These are phyloP conservation scores for Macrotus californicus DNA, from an alignment of 2,113 vertebrate species.

Conservation along the genomic window DNA sequence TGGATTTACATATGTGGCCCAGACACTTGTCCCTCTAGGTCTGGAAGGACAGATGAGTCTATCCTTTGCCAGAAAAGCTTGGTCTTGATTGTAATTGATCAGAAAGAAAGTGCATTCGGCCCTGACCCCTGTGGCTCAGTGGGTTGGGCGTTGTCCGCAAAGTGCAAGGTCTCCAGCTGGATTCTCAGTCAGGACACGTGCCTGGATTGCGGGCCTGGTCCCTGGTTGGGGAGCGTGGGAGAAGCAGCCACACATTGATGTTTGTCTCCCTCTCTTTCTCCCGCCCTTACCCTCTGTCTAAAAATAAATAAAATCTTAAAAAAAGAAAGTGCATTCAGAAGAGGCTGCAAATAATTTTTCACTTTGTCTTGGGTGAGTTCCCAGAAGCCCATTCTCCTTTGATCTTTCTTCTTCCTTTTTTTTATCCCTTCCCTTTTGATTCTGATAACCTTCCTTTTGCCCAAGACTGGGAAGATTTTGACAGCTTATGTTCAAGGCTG, in stretches of 20 bases:
- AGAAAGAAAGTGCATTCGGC: background rate
- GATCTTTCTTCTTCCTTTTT: background rate
- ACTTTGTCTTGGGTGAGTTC: conserved; percentile 8
- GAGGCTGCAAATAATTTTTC: conserved; percentile 24
- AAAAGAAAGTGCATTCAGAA: background rate
- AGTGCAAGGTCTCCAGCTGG: no score
- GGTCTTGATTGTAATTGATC: background rate
- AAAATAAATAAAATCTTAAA: no score
- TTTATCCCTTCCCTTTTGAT: background rate
- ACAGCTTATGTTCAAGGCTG: background rate
- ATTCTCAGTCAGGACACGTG: no score
- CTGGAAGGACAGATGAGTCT: background rate
- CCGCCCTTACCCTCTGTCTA: no score
- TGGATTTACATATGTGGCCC: background rate
- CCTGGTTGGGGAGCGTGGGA: no score
- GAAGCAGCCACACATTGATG: no score
- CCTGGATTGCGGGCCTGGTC: no score
- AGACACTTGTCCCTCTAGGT: background rate
- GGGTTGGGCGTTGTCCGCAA: no score
- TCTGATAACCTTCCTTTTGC: background rate
- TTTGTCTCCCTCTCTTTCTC: no score
- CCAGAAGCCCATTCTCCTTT: background rate
- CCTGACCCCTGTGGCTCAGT: no score
- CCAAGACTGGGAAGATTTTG: background rate
- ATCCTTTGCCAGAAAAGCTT: conserved; percentile 28